phyloP scores from a whole-genome alignment of 2,797 vertebrate genomes.

The Onychomys arenicola region DNA sequence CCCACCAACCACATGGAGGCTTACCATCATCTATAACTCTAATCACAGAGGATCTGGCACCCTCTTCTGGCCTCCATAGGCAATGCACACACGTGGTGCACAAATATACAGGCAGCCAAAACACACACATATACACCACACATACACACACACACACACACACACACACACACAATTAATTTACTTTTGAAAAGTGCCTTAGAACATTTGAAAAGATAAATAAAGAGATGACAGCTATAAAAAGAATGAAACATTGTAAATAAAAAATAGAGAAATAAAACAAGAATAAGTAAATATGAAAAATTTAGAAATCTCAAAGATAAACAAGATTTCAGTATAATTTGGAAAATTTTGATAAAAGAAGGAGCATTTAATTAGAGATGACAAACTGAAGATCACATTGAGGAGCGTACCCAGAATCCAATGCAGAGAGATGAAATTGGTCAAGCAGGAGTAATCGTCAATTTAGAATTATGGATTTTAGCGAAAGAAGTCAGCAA shows the following conservation, averaged over 20 bases:
- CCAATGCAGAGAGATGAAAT: background rate
- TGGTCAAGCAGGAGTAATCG: background rate
- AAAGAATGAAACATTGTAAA: background rate
- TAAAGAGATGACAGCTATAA: no score
- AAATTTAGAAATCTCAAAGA: constrained; percentile 25
- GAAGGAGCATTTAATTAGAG: background rate
- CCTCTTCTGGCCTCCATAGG: background rate
- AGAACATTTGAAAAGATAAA: constrained; percentile 2
- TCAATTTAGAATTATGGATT: background rate
- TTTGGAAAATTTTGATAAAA: background rate
- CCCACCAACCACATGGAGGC: background rate
- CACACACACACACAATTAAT: no score
- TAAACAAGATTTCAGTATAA: background rate
- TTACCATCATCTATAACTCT: background rate
- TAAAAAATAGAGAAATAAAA: constrained; percentile 26
- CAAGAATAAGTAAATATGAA: background rate
- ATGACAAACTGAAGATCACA: background rate
- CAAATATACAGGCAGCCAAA: background rate
- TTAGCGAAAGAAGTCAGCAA: background rate
- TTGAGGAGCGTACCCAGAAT: background rate
- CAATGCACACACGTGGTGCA: background rate
- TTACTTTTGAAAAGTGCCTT: background rate
- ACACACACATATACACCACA: background rate
- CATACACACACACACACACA: no score
- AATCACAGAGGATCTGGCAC: background rate